Base-by-base conservation (phyloP, 2,888 invertebrate genomes). In the Desoria tigrina region DNA sequence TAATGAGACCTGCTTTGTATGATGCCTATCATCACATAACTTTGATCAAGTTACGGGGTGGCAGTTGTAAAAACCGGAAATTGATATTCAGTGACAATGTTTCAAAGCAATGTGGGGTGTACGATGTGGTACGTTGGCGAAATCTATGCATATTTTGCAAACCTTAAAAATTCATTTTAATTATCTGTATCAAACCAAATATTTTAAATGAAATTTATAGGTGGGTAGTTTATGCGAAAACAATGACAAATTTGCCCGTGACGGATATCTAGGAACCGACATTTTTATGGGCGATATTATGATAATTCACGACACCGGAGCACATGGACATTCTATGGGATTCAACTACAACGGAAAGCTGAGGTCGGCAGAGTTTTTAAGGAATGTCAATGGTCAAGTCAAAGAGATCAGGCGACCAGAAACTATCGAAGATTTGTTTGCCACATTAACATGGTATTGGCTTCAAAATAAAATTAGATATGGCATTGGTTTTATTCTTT, bases 321-420 rank as follows among this genome's bases (percentile, higher is more conserved):
- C 65, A 16, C 65, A 65, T 28, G 49, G 65, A 23, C 61, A 61
- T 57, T 28, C 61, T 2, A 65, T 65, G 65, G 65, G 61, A 1
- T 65, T 65, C 51, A 61, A 65, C 37, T 65, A 65, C 42, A 65
- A 65, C 32, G 65, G 65, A n/a, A 65, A 65, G 28, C 51, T 65
- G 11, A 28, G 39, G 28, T 61, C 51, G 50, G 57, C 66, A 18
- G 66, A 66, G 51, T 66, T 62, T 45, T 24, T 66, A 18, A 49
- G 51, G 16, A 32, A 42, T 11, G 11, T 7, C 3, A 24, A 37
- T 27, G 45, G 54, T n/a, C 14, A 42, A 4, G 3, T 60, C 1
- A 11, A 21, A 1, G n/a, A 59, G 28, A 64, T 64, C 11, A 37
- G 54, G 42, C 39, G 59, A 32, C 9, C 27, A 21, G 64, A 64